phyloP scores from a whole-genome alignment of 2,797 vertebrate species.

The Sternarchorhynchus goeldii region DNA sequence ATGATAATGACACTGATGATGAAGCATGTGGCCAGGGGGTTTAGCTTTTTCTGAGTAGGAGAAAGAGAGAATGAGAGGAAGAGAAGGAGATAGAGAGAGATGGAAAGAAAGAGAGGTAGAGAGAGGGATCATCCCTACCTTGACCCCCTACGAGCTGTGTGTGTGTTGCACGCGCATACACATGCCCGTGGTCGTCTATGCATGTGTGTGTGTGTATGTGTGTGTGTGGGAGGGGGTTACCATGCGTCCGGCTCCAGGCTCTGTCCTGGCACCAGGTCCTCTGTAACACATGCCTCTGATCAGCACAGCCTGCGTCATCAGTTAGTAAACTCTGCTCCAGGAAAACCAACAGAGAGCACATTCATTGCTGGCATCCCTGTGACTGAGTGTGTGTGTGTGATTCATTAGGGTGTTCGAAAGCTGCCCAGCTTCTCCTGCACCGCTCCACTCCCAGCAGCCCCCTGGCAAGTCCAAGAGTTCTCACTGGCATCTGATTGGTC shows the following conservation, averaged over 20 bases:
- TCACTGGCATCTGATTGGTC: constrained; percentile 45
- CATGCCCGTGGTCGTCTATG: constrained; percentile 50
- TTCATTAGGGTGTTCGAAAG: constrained; percentile 9
- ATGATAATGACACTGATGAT: too few species aligned
- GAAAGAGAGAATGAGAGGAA: too few species aligned
- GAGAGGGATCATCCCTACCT: constrained; percentile 49
- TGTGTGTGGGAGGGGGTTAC: constrained; percentile 63
- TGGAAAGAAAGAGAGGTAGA: too few species aligned
- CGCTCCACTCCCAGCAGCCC: constrained; percentile 62
- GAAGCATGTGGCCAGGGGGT: too few species aligned
- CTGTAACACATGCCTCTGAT: constrained; percentile 83
- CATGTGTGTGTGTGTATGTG: constrained; percentile 29
- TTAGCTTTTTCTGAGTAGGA: too few species aligned
- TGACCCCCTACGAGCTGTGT: constrained; percentile 30
- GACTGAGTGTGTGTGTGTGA: constrained; percentile 73
- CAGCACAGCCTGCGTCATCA: constrained; percentile 82
- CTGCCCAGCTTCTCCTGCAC: constrained; percentile 57
- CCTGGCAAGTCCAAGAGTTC: constrained; percentile 69
- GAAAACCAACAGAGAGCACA: constrained; percentile 84
- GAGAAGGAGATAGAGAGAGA: too few species aligned
- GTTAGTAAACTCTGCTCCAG: constrained; percentile 83
- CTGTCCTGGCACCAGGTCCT: constrained; percentile 72
- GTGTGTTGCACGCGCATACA: constrained; percentile 12
- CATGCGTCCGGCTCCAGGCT: constrained; percentile 63
- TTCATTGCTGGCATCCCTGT: constrained; percentile 81